Base-by-base conservation (phyloP, 2,888 invertebrate species). In the Augiades crinisus region DNA sequence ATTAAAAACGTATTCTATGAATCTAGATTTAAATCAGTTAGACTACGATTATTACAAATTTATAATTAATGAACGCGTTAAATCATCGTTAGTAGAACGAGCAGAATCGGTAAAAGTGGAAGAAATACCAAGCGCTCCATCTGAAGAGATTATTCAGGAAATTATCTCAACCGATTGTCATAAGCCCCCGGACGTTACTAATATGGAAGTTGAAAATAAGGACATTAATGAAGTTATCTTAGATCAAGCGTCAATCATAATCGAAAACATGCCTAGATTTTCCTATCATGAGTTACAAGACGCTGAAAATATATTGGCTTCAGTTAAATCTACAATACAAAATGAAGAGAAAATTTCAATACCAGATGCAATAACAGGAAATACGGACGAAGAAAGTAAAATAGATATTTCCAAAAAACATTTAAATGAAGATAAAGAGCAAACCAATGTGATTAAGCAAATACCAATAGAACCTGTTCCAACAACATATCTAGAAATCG, bases 1-100 rank as follows among this genome's bases (percentile, higher is more conserved):
- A 60, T 57, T 79, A 1, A 88, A 86, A 68, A 64, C 75, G 1
- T 86, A 85, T 60, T 80, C 84, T 1, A 40, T 75, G 6, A 73
- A 77, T 56, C 61, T 83, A 27, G 78, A 87, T 56, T 70, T 75
- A 5, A 62, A 78, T 55, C 66, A 78, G 41, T 59, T 85, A 54
- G 79, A 79, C 57, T 79, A 81, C 56, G 70, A 78, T 47, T 85
- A 82, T 59, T 70, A 69, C 53, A 65, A 78, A 57, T 57, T 71
- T 24, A 70, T 77, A 54, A 47, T 61, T 31, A 67, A 55, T 27
- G 57, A 70, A 57, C 60, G 56, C 2, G 51, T 65, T n/a, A 53
- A 61, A 14, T 46, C 45, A 31, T 17, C 43, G 4, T 30, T 14
- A 4, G 7, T 13, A 24, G 38, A 45, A 45, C 30, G 21, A n/a